Evolutionary conservation across 1,140 invertebrate species (phyloP).

Genomic region (Eriocheir sinensis): DNA sequence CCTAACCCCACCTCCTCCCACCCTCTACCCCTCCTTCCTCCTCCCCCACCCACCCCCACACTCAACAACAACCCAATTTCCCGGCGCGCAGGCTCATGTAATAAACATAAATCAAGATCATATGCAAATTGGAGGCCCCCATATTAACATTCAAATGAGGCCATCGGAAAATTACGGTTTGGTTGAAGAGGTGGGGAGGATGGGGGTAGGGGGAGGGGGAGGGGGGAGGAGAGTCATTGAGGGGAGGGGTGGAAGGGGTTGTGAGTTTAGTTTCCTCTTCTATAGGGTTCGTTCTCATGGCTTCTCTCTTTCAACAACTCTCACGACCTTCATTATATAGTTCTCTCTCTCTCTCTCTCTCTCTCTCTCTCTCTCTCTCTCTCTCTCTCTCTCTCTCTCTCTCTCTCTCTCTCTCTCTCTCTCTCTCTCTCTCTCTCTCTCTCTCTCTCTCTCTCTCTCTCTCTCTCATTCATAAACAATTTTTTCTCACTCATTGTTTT

Average conservation of each 20-base stretch:
- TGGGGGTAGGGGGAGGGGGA: neutral
- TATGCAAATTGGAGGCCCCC: neutral
- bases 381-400: neutral
- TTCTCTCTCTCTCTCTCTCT: too few relatives aligned
- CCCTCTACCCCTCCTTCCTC: too few relatives aligned
- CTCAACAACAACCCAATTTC: neutral
- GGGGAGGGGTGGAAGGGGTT: too few relatives aligned
- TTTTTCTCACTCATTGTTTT: too few relatives aligned
- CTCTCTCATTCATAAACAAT: too few relatives aligned
- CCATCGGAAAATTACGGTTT: neutral
- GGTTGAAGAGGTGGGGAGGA: too few relatives aligned
- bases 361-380: too few relatives aligned
- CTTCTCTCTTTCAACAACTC: neutral
- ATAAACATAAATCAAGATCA: neutral
- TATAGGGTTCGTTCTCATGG: neutral
- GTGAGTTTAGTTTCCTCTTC: too few relatives aligned
- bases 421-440: too few relatives aligned
- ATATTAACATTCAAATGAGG: slow-evolving; percentile 26
- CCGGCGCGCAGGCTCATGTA: neutral
- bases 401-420: neutral
- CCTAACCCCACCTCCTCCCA: too few relatives aligned
- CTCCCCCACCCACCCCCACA: neutral
- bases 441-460: too few relatives aligned
- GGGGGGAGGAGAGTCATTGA: neutral
- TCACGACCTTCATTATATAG: too few relatives aligned